Evolutionary conservation across 2,113 vertebrate species (phyloP).

Genomic region (Pedetes capensis): DNA sequence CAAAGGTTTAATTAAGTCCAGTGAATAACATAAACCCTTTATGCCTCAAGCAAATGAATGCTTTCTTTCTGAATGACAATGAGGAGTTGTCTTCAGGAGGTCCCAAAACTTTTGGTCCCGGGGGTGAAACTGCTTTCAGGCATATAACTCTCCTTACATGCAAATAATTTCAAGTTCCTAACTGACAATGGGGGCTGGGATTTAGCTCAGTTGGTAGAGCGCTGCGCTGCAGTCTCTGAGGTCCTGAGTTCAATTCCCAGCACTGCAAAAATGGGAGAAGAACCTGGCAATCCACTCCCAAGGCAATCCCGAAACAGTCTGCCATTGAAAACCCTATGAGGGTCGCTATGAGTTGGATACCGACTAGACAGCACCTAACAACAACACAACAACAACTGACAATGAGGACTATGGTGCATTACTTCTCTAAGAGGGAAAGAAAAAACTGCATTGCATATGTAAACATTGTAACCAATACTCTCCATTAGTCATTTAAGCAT

Average conservation of each 20-base stretch:
- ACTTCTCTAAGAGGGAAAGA: not conserved
- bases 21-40: not conserved
- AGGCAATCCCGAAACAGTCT: too few species aligned
- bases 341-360: too few species aligned
- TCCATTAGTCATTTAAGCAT: not conserved
- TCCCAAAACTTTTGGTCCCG: not conserved
- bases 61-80: not conserved
- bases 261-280: too few species aligned
- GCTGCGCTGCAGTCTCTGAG: too few species aligned
- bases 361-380: too few species aligned
- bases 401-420: not conserved
- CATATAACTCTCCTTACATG: not conserved
- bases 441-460: not conserved
- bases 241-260: too few species aligned
- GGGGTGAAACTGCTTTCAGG: not conserved
- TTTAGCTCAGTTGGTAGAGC: too few species aligned
- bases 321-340: too few species aligned
- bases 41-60: not conserved
- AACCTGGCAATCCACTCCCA: too few species aligned
- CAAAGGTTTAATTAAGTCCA: not conserved
- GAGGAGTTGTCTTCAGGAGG: not conserved
- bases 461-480: not conserved
- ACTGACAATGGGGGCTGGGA: not conserved
- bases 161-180: not conserved
- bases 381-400: too few species aligned